Evolutionary conservation across 2,888 invertebrate genomes (phyloP).

Genomic region (Brachyptera risi): DNA sequence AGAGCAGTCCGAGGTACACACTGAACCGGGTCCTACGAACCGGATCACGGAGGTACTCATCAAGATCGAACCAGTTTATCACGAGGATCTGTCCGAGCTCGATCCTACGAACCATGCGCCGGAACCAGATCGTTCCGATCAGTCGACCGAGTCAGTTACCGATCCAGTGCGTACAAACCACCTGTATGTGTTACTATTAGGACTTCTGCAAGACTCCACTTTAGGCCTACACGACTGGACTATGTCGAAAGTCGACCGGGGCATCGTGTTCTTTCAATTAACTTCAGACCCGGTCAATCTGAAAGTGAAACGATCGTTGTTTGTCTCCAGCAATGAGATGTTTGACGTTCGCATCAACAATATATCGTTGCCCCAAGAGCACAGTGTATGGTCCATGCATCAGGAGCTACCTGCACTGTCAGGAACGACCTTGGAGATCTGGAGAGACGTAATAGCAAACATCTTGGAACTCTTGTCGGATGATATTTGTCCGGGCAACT

Average conservation of each 20-base stretch:
- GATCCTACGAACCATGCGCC: no score
- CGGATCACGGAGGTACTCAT: no score
- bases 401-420: neutral
- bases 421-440: neutral
- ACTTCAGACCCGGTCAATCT: neutral
- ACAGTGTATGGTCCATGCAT: neutral
- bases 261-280: neutral
- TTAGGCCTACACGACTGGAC: no score
- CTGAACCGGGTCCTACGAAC: no score
- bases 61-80: no score
- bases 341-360: neutral
- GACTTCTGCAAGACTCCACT: no score
- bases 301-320: neutral
- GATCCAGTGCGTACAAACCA: no score
- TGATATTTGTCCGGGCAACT: neutral
- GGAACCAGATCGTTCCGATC: no score
- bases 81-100: no score
- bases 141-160: no score
- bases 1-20: no score
- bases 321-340: neutral
- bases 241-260: neutral
- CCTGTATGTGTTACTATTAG: no score
- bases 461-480: neutral
- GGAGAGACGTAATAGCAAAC: neutral
- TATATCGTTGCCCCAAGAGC: neutral